A percentile compares a stretch with the other conserved stretches of the same genome.
These are phyloP conservation scores for Theocolax elegans DNA, from an alignment of 1,140 invertebrate genomes.

Conservation along the genomic window DNA sequence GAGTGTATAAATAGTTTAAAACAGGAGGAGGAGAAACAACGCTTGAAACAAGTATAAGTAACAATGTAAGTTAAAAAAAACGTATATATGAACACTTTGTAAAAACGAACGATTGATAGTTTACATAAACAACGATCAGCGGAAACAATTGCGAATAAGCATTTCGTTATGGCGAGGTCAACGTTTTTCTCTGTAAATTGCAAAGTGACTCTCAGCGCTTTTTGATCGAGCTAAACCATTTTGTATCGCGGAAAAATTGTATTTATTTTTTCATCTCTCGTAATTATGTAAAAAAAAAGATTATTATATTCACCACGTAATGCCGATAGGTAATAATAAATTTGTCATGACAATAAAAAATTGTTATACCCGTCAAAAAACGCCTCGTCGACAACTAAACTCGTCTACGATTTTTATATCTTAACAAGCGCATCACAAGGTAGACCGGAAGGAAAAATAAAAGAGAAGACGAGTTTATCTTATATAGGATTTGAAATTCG, in stretches of 20 bases:
- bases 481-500: no score
- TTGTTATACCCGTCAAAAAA: constrained; percentile 7
- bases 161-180: constrained; percentile 52
- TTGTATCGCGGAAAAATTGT: neutral
- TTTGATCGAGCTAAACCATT: neutral
- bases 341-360: no score
- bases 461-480: constrained; percentile 5
- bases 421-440: neutral
- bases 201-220: constrained; percentile 14
- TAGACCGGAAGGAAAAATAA: constrained; percentile 16
- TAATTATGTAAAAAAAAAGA: no score
- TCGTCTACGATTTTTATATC: neutral
- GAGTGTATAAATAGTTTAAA: neutral
- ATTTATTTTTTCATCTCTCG: no score
- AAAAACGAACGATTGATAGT: constrained; percentile 28
- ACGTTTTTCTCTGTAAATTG: constrained; percentile 22
- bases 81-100: constrained; percentile 27
- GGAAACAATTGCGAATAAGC: constrained; percentile 49
- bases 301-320: no score
- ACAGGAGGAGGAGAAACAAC: constrained; percentile 9
- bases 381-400: neutral
- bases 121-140: constrained; percentile 50
- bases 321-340: no score
- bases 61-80: constrained; percentile 41
- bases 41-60: constrained; percentile 38